Conservation (phyloP, 2,888 invertebrate species). For the Epirrhoe alternata region DNA sequence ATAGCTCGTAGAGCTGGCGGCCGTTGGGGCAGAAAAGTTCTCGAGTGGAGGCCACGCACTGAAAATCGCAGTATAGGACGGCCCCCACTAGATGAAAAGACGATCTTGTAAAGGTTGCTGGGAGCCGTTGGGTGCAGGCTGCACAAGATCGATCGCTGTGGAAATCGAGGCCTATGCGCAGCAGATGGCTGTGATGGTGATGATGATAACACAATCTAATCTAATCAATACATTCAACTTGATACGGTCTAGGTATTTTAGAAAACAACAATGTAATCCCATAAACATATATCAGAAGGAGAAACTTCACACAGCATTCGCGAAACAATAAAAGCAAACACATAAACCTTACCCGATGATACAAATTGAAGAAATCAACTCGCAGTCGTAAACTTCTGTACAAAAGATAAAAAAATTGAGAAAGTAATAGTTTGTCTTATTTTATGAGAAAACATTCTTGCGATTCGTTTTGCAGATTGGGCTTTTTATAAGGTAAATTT, state of each 20-base stretch:
- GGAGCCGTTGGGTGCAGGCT: too few relatives aligned
- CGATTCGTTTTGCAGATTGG: not conserved
- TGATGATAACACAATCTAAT: too few relatives aligned
- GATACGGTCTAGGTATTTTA: not conserved
- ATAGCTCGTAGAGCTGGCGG: too few relatives aligned
- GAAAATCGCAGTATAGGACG: too few relatives aligned
- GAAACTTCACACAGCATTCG: slow-evolving; percentile 34
- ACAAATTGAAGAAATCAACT: slow-evolving; percentile 47
- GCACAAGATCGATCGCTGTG: too few relatives aligned
- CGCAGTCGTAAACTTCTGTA: slow-evolving; percentile 45
- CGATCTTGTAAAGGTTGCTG: too few relatives aligned
- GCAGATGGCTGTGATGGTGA: too few relatives aligned
- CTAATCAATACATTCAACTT: too few relatives aligned
- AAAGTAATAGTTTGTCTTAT: slow-evolving; percentile 5
- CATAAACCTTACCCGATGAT: slow-evolving; percentile 38
- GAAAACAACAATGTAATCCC: slow-evolving; percentile 1
- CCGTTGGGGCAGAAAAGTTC: too few relatives aligned
- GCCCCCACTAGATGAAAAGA: too few relatives aligned
- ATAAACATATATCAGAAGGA: slow-evolving; percentile 23
- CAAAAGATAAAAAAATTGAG: slow-evolving; percentile 34
- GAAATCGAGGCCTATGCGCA: too few relatives aligned
- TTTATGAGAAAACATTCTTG: not conserved
- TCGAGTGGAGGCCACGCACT: too few relatives aligned
- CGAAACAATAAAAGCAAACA: slow-evolving; percentile 45
- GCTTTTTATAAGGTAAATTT: not conserved